phyloP scores from a whole-genome alignment of 2,888 invertebrate genomes.

The Cataglyphis altisquamis region DNA sequence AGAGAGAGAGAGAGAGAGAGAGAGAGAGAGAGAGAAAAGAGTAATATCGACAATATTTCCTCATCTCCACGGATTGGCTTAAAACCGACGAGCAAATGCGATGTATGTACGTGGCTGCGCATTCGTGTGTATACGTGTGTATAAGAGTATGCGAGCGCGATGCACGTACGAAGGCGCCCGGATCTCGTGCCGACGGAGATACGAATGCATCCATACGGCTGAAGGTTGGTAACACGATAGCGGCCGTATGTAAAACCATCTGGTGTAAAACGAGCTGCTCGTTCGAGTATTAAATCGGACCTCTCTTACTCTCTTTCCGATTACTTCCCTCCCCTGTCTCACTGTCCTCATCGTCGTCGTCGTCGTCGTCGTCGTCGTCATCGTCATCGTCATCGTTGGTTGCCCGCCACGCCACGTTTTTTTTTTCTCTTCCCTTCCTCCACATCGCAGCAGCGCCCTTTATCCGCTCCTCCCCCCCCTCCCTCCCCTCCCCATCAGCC shows the following conservation, averaged over 20 bases:
- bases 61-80: slow-evolving; percentile 75
- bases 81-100: slow-evolving; percentile 38
- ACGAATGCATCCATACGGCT: slow-evolving; percentile 65
- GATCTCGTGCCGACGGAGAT: slow-evolving; percentile 54
- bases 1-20: slow-evolving; percentile 50
- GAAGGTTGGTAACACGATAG: slow-evolving; percentile 84
- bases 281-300: slow-evolving; percentile 86
- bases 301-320: slow-evolving; percentile 67
- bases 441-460: slow-evolving; percentile 36
- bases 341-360: background rate
- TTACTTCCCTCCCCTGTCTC: slow-evolving; percentile 41
- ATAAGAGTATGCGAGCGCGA: slow-evolving; percentile 44
- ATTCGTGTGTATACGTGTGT: slow-evolving; percentile 48
- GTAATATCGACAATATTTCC: slow-evolving; percentile 80
- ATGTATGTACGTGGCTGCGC: background rate
- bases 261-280: slow-evolving; percentile 86
- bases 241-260: slow-evolving; percentile 84
- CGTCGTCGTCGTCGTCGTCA: background rate
- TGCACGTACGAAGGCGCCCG: slow-evolving; percentile 41
- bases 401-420: background rate
- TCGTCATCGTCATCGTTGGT: slow-evolving; percentile 19
- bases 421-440: slow-evolving; percentile 19
- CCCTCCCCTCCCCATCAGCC: background rate
- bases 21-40: slow-evolving; percentile 57
- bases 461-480: background rate